Conservation (phyloP, 2,797 vertebrate species). For the Lepidocolaptes lacrymiger region DNA sequence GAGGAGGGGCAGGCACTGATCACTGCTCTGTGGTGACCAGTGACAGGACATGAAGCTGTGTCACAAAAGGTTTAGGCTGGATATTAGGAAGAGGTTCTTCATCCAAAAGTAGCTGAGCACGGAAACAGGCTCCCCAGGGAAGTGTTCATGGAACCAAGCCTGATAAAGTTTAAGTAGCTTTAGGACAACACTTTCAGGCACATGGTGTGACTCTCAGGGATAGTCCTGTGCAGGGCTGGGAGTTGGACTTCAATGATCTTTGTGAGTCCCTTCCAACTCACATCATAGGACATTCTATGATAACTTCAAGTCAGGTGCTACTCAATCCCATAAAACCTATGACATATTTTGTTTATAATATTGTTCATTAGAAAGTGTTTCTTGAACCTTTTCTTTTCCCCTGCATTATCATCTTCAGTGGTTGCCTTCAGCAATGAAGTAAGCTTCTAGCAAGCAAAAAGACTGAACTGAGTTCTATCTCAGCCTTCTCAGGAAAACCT, state of each 20-base stretch:
- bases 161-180: not conserved
- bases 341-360: not conserved
- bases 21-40: not conserved
- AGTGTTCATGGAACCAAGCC: not conserved
- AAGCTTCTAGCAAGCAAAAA: not conserved
- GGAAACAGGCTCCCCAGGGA: not conserved
- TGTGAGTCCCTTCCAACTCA: not conserved
- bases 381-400: no score
- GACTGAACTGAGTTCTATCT: not conserved
- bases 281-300: not conserved
- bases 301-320: not conserved
- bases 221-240: not conserved
- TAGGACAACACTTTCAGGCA: not conserved
- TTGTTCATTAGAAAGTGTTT: not conserved
- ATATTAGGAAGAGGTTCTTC: not conserved
- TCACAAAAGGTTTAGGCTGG: not conserved
- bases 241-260: not conserved
- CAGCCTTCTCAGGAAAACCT: not conserved
- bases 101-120: not conserved
- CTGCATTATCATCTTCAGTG: not conserved
- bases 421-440: not conserved
- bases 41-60: not conserved
- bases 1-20: not conserved
- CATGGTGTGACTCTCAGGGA: not conserved
- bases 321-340: not conserved